These are phyloP conservation scores for Hanleya hanleyi DNA, from an alignment of 2,888 invertebrate genomes.

Conservation along the genomic window DNA sequence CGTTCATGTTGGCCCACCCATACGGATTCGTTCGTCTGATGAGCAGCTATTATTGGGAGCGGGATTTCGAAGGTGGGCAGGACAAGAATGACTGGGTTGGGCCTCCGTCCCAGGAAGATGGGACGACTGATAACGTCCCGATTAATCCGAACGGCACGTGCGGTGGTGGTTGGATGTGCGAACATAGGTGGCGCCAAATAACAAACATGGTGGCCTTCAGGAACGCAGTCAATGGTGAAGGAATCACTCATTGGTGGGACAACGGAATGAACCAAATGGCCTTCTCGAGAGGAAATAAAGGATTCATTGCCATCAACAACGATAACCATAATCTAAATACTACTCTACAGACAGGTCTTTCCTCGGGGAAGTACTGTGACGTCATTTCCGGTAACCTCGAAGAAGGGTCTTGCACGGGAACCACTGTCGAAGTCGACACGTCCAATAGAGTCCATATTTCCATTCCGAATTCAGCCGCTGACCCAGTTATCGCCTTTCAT, in stretches of 20 bases:
- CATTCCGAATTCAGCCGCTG: slow-evolving; percentile 76
- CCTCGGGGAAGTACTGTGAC: slow-evolving; percentile 88
- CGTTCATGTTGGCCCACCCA: slow-evolving; percentile 84
- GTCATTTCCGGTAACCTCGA: slow-evolving; percentile 82
- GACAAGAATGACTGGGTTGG: slow-evolving; percentile 9
- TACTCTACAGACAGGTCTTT: slow-evolving; percentile 75
- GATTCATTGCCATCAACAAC: slow-evolving; percentile 83
- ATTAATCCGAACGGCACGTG: background rate
- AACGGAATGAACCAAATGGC: slow-evolving; percentile 85
- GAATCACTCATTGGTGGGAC: slow-evolving; percentile 84
- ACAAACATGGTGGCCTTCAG: slow-evolving; percentile 57
- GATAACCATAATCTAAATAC: slow-evolving; percentile 73
- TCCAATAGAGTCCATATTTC: slow-evolving; percentile 78
- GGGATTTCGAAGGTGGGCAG: background rate
- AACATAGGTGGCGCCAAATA: slow-evolving; percentile 31
- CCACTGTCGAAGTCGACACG: slow-evolving; percentile 78
- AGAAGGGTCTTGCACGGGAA: slow-evolving; percentile 79
- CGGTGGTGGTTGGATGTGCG: background rate
- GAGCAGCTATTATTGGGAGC: slow-evolving; percentile 80
- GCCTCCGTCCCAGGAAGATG: background rate
- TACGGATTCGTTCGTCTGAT: slow-evolving; percentile 81
- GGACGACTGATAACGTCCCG: background rate
- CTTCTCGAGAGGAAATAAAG: slow-evolving; percentile 83
- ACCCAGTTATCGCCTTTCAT: slow-evolving; percentile 85
- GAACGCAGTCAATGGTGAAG: slow-evolving; percentile 32